These are phyloP conservation scores for Naja naja DNA, from an alignment of 2,113 vertebrate species.

Conservation along the genomic window DNA sequence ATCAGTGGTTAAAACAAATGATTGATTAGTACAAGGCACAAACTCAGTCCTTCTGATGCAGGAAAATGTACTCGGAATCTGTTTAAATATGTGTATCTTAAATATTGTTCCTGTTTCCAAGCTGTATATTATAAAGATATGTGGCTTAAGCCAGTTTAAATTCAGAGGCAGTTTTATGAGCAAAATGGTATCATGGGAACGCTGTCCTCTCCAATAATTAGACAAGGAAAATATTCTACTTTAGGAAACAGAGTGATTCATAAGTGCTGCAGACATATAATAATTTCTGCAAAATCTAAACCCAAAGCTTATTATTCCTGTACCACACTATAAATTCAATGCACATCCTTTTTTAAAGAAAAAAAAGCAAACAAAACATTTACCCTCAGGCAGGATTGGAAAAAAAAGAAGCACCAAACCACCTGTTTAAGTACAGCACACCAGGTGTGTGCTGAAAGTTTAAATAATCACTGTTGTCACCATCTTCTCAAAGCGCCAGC, in stretches of 20 bases:
- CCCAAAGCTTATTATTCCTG: neutral
- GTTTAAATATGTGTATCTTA: neutral
- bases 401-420: neutral
- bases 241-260: neutral
- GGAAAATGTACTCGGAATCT: neutral
- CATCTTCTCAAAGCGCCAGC: constrained; percentile 1
- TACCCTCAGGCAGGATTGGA: neutral
- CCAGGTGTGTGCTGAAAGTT: constrained; percentile 21
- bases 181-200: neutral
- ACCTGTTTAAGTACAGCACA: constrained; percentile 14
- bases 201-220: neutral
- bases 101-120: neutral
- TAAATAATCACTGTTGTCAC: constrained; percentile 29
- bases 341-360: neutral
- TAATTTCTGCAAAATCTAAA: neutral
- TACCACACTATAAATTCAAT: neutral
- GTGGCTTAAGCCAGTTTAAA: neutral
- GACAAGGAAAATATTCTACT: neutral
- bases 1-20: neutral
- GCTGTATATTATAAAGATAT: neutral
- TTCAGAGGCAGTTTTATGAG: neutral
- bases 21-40: neutral
- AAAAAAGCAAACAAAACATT: neutral
- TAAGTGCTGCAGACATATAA: neutral
- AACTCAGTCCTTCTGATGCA: neutral